phyloP scores from a whole-genome alignment of 2,888 invertebrate genomes.

The Aradus depressus region DNA sequence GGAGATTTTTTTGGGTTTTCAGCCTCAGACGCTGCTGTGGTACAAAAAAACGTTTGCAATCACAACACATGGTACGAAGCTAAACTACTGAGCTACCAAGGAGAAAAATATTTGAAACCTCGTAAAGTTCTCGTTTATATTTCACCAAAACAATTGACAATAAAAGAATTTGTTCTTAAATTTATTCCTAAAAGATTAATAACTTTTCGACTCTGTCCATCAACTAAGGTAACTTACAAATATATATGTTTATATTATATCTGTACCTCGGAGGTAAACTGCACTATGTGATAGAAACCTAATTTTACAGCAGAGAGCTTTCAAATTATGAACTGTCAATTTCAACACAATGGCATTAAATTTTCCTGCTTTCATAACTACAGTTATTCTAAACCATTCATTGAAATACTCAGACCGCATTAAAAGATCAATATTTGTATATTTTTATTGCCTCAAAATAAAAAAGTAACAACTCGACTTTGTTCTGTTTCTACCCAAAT shows the following conservation, averaged over 20 bases:
- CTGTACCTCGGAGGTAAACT: background rate
- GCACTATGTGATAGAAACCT: background rate
- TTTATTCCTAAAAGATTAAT: conserved; percentile 85
- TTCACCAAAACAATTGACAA: conserved; percentile 80
- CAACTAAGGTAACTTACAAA: conserved; percentile 61
- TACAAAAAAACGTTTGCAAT: conserved; percentile 77
- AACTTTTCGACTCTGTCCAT: conserved; percentile 84
- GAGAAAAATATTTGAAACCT: conserved; percentile 55
- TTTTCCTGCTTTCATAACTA: no score
- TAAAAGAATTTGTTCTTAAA: conserved; percentile 86
- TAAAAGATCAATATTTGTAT: no score
- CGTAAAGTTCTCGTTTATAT: conserved; percentile 83
- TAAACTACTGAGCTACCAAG: conserved; percentile 52
- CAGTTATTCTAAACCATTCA: no score
- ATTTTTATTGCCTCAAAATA: no score
- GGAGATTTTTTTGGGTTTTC: conserved; percentile 27
- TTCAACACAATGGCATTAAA: no score
- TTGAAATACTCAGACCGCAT: no score
- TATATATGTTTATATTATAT: background rate
- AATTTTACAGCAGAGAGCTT: no score
- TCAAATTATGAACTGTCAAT: no score
- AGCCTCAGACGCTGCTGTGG: conserved; percentile 70
- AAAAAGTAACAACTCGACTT: no score
- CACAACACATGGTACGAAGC: conserved; percentile 82
- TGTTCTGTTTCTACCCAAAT: no score